Evolutionary conservation across 2,888 invertebrate genomes (phyloP).

Genomic region (Gymnocheta viridis): DNA sequence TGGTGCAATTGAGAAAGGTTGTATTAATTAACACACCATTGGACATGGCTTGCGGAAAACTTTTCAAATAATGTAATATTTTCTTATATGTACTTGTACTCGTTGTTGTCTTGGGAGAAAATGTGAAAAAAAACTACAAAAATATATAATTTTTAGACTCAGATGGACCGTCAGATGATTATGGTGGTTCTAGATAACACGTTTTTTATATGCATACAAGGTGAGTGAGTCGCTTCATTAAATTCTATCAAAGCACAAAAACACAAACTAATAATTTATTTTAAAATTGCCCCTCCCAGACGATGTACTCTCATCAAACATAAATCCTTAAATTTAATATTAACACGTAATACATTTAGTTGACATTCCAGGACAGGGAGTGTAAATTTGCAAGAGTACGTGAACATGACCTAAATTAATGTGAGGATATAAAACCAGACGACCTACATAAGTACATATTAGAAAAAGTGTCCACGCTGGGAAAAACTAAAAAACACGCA

Average conservation of each 20-base stretch:
- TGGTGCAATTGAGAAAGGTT: too few species aligned
- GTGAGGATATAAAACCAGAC: slow-evolving; percentile 66
- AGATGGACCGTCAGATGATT: too few species aligned
- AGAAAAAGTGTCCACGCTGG: neutral
- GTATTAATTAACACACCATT: too few species aligned
- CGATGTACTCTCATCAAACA: neutral
- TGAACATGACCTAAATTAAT: slow-evolving; percentile 76
- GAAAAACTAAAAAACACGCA: slow-evolving; percentile 25
- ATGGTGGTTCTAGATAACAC: too few species aligned
- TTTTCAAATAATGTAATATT: too few species aligned
- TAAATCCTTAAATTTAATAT: slow-evolving; percentile 14
- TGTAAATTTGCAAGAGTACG: slow-evolving; percentile 28
- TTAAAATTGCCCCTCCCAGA: neutral
- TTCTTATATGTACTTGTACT: too few species aligned
- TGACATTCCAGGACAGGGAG: slow-evolving; percentile 52
- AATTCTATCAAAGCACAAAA: neutral
- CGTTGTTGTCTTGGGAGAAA: too few species aligned
- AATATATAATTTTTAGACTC: too few species aligned
- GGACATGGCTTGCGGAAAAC: too few species aligned
- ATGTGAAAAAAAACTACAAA: too few species aligned
- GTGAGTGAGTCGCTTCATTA: too few species aligned
- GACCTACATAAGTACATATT: neutral
- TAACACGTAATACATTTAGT: slow-evolving; percentile 12
- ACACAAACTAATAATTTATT: neutral
- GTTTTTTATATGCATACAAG: too few species aligned